phyloP scores from a whole-genome alignment of 1,140 invertebrate genomes.

The Condylostylus longicornis region DNA sequence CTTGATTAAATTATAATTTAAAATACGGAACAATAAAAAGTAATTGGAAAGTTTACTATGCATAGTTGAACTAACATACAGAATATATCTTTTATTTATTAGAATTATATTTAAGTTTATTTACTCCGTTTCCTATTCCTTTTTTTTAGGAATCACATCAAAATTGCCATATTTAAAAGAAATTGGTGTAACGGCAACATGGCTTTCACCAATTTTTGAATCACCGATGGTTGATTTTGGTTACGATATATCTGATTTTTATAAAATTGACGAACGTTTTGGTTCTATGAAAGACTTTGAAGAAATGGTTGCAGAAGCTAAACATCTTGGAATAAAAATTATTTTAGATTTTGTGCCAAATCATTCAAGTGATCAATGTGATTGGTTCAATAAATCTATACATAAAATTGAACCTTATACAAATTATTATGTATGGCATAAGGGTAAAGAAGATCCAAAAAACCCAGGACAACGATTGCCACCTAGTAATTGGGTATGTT shows the following conservation, averaged over 20 bases:
- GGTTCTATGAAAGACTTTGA: slow-evolving; percentile 61
- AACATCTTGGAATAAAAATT: slow-evolving; percentile 44
- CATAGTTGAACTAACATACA: too few species aligned
- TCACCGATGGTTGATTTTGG: slow-evolving; percentile 46
- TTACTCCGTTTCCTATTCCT: too few species aligned
- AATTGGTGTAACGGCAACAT: slow-evolving; percentile 46
- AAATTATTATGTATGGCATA: slow-evolving; percentile 55
- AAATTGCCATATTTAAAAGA: slow-evolving; percentile 48
- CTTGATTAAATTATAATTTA: too few species aligned
- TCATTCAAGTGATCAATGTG: slow-evolving; percentile 55
- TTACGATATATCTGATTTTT: slow-evolving; percentile 53
- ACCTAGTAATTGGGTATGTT: slow-evolving; percentile 54
- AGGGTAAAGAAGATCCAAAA: slow-evolving; percentile 33
- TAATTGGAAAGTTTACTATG: too few species aligned
- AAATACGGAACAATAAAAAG: too few species aligned
- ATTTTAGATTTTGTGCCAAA: slow-evolving; percentile 78
- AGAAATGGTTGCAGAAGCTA: slow-evolving; percentile 40
- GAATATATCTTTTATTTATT: too few species aligned
- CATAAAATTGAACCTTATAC: slow-evolving; percentile 40
- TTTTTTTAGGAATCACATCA: slow-evolving; percentile 35
- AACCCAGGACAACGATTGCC: slow-evolving; percentile 32
- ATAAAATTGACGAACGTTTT: slow-evolving; percentile 45
- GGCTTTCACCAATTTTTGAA: slow-evolving; percentile 44
- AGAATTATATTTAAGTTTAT: too few species aligned
- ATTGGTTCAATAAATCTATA: slow-evolving; percentile 52